A percentile compares a stretch with the other conserved stretches of the same genome.
phyloP scores from a whole-genome alignment of 2,888 invertebrate species.

The Drosophila trichaetosa region DNA sequence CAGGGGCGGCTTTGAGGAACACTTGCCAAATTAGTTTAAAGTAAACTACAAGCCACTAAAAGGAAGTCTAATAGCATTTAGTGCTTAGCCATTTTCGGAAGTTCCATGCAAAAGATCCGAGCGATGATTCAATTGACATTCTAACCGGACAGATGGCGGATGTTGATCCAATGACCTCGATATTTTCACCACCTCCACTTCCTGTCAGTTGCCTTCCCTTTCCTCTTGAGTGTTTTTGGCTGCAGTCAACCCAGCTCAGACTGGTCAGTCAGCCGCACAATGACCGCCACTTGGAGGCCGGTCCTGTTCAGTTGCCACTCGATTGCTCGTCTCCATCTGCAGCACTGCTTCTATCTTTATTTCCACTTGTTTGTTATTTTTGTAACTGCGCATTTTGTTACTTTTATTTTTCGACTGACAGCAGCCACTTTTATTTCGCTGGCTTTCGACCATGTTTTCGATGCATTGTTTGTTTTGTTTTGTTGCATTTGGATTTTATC shows the following conservation, averaged over 20 bases:
- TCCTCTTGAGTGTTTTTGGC: conserved; percentile 38
- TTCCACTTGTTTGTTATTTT: conserved; percentile 1
- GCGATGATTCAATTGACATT: conserved; percentile 74
- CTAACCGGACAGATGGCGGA: conserved; percentile 42
- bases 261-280: conserved; percentile 60
- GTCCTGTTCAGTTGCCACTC: conserved; percentile 42
- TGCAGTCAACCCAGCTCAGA: neutral
- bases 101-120: conserved; percentile 49
- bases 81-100: conserved; percentile 42
- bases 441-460: conserved; percentile 34
- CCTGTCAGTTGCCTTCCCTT: neutral
- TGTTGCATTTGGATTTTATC: conserved; percentile 45
- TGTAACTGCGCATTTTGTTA: neutral
- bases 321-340: conserved; percentile 13
- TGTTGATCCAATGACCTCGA: conserved; percentile 35
- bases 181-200: neutral
- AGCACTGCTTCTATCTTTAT: conserved; percentile 6
- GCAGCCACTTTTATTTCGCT: conserved; percentile 46
- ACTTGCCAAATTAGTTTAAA: conserved; percentile 44
- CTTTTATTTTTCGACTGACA: conserved; percentile 35
- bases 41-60: conserved; percentile 45
- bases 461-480: conserved; percentile 41
- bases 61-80: conserved; percentile 48
- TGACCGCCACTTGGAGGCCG: conserved; percentile 60
- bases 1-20: neutral